Evolutionary conservation across 2,888 invertebrate genomes (phyloP).

Genomic region (Sepioteuthis lessoniana): DNA sequence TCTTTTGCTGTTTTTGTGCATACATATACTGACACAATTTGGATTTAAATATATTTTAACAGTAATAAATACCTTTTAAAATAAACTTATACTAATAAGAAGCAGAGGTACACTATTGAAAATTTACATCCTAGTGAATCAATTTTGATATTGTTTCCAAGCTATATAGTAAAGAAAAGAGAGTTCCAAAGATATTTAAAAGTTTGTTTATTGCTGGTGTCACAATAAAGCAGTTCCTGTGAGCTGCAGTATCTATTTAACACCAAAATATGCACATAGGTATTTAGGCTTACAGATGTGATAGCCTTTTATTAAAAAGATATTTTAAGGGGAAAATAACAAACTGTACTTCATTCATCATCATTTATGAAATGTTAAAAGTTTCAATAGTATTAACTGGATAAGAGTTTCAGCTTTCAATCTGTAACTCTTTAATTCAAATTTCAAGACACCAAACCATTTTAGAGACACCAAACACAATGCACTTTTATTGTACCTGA

Average conservation of each 20-base stretch:
- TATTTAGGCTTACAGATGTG: not conserved
- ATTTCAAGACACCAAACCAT: not conserved
- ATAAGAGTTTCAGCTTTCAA: not conserved
- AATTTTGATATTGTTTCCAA: not conserved
- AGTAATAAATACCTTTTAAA: not conserved
- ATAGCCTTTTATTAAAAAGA: not conserved
- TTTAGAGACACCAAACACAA: not conserved
- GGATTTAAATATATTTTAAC: not conserved
- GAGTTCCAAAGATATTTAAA: constrained; percentile 37
- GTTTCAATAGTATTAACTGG: not conserved
- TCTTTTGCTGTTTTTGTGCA: not conserved
- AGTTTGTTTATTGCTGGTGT: constrained; percentile 24
- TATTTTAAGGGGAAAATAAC: constrained; percentile 35
- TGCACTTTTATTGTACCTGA: not conserved
- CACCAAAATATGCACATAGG: constrained; percentile 37
- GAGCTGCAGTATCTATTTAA: not conserved
- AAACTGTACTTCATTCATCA: not conserved
- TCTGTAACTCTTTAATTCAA: not conserved
- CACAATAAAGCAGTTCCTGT: constrained; percentile 23
- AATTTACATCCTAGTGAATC: not conserved
- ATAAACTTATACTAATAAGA: constrained; percentile 16
- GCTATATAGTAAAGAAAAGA: constrained; percentile 8
- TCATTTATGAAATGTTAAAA: not conserved
- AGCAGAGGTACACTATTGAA: constrained; percentile 37
- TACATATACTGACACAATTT: not conserved